Evolutionary conservation across 2,797 vertebrate species (phyloP).

Genomic region (Okamejei kenojei): DNA sequence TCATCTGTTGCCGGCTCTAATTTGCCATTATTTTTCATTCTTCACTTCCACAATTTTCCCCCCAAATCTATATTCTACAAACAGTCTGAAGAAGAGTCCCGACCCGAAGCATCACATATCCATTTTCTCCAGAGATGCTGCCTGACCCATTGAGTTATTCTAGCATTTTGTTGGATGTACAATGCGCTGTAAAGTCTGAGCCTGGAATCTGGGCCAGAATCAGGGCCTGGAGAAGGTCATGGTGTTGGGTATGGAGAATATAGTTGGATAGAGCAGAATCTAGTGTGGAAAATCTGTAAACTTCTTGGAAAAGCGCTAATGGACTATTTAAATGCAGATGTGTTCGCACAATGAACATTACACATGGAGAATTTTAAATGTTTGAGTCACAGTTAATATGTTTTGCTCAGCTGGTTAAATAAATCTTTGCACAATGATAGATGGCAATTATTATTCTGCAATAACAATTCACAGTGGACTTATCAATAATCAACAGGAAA

Average conservation of each 20-base stretch:
- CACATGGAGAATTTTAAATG: neutral
- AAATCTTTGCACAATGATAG: neutral
- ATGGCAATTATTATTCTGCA: neutral
- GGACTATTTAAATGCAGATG: neutral
- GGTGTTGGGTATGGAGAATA: neutral
- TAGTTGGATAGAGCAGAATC: neutral
- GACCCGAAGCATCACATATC: too few species aligned
- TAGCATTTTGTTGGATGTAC: neutral
- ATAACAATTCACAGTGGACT: neutral
- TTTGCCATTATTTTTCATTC: too few species aligned
- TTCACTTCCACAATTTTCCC: too few species aligned
- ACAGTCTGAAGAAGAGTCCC: too few species aligned
- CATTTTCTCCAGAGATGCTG: too few species aligned
- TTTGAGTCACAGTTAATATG: conserved; percentile 4
- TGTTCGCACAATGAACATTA: neutral
- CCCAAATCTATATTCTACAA: too few species aligned
- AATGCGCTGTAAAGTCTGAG: neutral
- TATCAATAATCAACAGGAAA: neutral
- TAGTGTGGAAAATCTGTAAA: neutral
- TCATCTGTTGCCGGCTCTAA: too few species aligned
- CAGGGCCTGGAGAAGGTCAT: neutral
- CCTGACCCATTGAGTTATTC: too few species aligned
- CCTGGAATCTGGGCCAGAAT: neutral
- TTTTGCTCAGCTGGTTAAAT: neutral
- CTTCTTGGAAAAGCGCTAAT: neutral